Percentiles rank a stretch among this genome's conserved stretches.
Evolutionary conservation across 1,140 invertebrate genomes (phyloP).

Genomic region (Brachystomella parvula): DNA sequence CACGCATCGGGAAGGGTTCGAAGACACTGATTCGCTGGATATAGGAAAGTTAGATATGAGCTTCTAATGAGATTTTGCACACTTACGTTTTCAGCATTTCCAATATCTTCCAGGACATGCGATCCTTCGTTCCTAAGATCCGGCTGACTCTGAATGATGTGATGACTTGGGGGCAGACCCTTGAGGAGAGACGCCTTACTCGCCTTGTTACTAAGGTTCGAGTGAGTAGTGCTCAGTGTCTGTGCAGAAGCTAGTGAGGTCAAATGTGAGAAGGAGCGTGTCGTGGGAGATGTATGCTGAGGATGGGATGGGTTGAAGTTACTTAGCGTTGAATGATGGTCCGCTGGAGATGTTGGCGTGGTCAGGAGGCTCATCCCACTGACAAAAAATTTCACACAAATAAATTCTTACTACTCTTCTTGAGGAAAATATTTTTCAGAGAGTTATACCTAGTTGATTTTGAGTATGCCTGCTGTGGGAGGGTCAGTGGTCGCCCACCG

Average conservation of each 20-base stretch:
- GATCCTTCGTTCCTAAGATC: slow-evolving; percentile 14
- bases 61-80: neutral
- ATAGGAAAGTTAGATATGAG: slow-evolving; percentile 16
- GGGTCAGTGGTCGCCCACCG: slow-evolving; percentile 4
- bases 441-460: slow-evolving; percentile 9
- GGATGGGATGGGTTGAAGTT: slow-evolving; percentile 1
- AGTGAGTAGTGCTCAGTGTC: slow-evolving; percentile 2
- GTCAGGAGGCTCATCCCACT: slow-evolving; percentile 8
- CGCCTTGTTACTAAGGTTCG: slow-evolving; percentile 7
- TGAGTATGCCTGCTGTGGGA: slow-evolving; percentile 9
- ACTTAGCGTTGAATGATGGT: neutral
- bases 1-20: slow-evolving; percentile 76
- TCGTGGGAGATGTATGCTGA: neutral
- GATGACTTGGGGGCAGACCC: slow-evolving; percentile 5
- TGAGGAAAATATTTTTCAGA: too few species aligned
- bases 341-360: neutral
- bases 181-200: slow-evolving; percentile 6
- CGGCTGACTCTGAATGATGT: slow-evolving; percentile 21
- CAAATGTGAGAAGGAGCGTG: slow-evolving; percentile 12
- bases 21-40: slow-evolving; percentile 70
- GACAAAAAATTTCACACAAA: neutral
- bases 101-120: neutral
- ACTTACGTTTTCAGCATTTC: slow-evolving; percentile 14
- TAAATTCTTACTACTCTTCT: too few species aligned
- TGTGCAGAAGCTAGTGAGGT: slow-evolving; percentile 8